phyloP scores from a whole-genome alignment of 2,113 vertebrate genomes.

The Trichomycterus rosablanca region DNA sequence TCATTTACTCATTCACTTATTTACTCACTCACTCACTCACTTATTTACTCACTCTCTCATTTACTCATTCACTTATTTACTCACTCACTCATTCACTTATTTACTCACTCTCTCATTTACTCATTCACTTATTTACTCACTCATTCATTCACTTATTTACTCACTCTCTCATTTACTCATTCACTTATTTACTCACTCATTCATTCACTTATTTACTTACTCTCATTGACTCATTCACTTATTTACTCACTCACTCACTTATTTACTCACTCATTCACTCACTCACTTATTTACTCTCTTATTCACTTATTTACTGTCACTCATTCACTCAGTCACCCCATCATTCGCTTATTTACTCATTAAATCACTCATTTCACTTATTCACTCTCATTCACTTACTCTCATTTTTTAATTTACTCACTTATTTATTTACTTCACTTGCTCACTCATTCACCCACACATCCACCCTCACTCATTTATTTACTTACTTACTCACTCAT shows the following conservation, averaged over 20 bases:
- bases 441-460: too few relatives aligned
- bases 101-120: background rate
- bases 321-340: background rate
- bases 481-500: too few relatives aligned
- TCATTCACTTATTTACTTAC: background rate
- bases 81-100: background rate
- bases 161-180: background rate
- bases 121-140: background rate
- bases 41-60: background rate
- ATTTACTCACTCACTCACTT: background rate
- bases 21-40: background rate
- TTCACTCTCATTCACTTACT: too few relatives aligned
- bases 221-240: background rate
- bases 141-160: slow-evolving; percentile 3
- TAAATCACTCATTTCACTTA: too few relatives aligned
- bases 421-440: too few relatives aligned
- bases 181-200: background rate
- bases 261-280: background rate
- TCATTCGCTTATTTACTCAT: too few relatives aligned
- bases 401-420: too few relatives aligned
- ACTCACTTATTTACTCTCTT: slow-evolving; percentile 3
- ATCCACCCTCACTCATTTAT: too few relatives aligned
- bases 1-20: background rate
- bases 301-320: too few relatives aligned
- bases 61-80: background rate